Conservation (phyloP, 1,140 invertebrate genomes). For the Ips nitidus region DNA sequence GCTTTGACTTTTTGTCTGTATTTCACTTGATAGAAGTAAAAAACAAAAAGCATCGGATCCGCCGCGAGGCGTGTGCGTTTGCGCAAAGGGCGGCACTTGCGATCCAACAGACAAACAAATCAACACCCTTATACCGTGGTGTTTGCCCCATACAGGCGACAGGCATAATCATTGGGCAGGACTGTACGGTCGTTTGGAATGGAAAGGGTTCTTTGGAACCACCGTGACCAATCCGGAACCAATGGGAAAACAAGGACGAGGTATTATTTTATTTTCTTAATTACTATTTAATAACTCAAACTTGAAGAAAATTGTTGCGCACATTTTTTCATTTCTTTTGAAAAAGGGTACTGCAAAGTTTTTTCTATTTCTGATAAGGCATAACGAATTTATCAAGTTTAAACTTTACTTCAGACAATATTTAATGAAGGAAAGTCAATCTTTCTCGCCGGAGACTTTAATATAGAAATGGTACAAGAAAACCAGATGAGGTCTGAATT, state of each 20-base stretch:
- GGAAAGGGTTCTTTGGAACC: constrained; percentile 85
- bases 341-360: too few relatives aligned
- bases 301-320: too few relatives aligned
- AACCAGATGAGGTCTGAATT: too few relatives aligned
- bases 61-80: constrained; percentile 78
- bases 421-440: too few relatives aligned
- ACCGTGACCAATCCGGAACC: constrained; percentile 89
- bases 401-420: too few relatives aligned
- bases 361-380: too few relatives aligned
- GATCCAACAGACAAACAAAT: constrained; percentile 75
- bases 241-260: constrained; percentile 82
- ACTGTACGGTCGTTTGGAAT: constrained; percentile 74
- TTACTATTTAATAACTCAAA: neutral
- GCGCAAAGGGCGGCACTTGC: constrained; percentile 67
- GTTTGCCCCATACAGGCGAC: constrained; percentile 84
- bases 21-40: constrained; percentile 59
- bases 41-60: constrained; percentile 65
- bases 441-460: too few relatives aligned
- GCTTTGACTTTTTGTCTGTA: too few relatives aligned
- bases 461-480: too few relatives aligned
- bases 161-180: constrained; percentile 85
- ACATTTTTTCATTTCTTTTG: too few relatives aligned
- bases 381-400: too few relatives aligned
- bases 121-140: constrained; percentile 89
- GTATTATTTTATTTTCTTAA: constrained; percentile 31